Base-by-base conservation (phyloP, 2,888 invertebrate genomes). In the Eremobia ochroleuca region DNA sequence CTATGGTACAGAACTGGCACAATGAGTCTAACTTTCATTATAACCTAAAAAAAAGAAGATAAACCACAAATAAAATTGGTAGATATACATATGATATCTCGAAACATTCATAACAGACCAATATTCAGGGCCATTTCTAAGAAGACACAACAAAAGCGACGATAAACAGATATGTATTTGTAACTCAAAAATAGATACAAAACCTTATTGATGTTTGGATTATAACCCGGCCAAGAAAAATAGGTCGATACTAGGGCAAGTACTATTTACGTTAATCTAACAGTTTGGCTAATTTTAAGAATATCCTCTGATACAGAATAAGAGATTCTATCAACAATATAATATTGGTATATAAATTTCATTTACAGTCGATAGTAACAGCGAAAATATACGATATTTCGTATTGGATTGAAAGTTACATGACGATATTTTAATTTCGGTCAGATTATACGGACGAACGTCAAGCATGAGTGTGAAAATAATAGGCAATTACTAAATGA, bases 201-300 rank as follows among this genome's bases (percentile, higher is more conserved):
- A 87, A 85, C 83, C 85, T 71, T 93, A 93, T 93, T 94, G 93
- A 94, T 94, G 92, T 94, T 94, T 93, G 90, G 89, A 87, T 87
- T 92, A 93, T 90, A 91, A 92, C 11, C 88, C 94, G 85, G 86
- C 94, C 78, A 91, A 83, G 82, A 74, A 71, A 84, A 86, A 85
- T 80, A 55, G 62, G 31, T 40, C 49, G 28, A 67, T 28, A 62
- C 25, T 43, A 40, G 15, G 55, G 21, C 52, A 80, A 61, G 28
- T 59, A 62, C 68, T 31, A 37, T 55, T 59, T 55, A 31, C 40
- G 55, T 11, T 73, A 40, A 68, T 73, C 62, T 46, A 4, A n/a
- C 11, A 28, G 18, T 52, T 49, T 52, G 18, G 2, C 0, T 25
- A 18, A 28, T 62, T 52, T 21, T n/a, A 65, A 34, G 21, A 13